Percentiles rank a stretch among this genome's conserved stretches.
These are phyloP conservation scores for Brachionus plicatilis DNA, from an alignment of 1,140 invertebrate species.

Conservation along the genomic window DNA sequence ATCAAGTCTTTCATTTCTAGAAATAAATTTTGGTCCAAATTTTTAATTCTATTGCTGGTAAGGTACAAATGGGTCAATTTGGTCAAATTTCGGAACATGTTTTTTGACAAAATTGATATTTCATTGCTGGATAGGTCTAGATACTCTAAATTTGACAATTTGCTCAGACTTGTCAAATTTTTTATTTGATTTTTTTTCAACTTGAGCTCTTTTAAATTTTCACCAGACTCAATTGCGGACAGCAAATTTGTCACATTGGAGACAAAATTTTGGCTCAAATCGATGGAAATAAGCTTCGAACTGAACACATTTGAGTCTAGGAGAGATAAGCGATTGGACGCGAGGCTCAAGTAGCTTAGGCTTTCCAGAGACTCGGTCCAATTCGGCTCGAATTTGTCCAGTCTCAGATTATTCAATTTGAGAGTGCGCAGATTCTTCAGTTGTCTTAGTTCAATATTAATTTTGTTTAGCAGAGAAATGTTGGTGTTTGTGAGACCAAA, in stretches of 20 bases:
- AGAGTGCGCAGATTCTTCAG: neutral
- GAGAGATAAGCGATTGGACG: neutral
- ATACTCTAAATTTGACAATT: neutral
- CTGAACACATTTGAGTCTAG: neutral
- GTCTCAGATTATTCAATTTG: neutral
- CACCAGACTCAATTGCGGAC: neutral
- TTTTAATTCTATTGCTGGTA: neutral
- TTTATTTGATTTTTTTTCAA: neutral
- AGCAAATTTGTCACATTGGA: neutral
- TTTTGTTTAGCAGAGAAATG: neutral
- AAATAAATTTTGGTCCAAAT: neutral
- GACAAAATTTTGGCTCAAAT: neutral
- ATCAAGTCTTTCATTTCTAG: neutral
- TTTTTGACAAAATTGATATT: neutral
- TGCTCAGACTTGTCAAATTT: neutral
- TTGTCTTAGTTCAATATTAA: neutral
- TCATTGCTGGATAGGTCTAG: neutral
- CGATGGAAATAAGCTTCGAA: neutral
- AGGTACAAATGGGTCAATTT: conserved; percentile 30
- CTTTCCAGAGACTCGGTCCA: neutral
- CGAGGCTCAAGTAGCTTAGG: neutral
- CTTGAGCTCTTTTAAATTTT: conserved; percentile 27
- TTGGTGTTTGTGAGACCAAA: neutral
- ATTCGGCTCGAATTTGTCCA: neutral
- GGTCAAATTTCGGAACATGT: neutral